Base-by-base conservation (phyloP, 1,140 invertebrate genomes). In the Thaumetopoea pityocampa region DNA sequence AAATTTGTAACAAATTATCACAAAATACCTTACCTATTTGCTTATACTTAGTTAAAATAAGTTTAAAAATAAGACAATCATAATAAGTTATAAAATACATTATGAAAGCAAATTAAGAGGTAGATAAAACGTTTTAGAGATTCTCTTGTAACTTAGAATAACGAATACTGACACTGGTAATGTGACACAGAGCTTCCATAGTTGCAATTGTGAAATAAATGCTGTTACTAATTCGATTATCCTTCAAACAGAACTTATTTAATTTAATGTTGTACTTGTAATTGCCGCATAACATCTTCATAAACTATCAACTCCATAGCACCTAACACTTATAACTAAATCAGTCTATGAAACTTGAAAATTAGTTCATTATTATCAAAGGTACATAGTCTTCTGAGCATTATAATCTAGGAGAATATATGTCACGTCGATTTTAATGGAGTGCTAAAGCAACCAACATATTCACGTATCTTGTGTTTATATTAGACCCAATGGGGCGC, bases 111-210 rank as follows among this genome's bases (percentile, higher is more conserved):
- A 67, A 64, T 50, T 69, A 59, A 80, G 79, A 83, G 79, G 79
- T 80, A 83, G 76, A 79, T 80, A 70, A 69, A 61, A 58, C 56
- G n/a, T n/a, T n/a, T 68, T 49, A 74, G 76, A 83, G 76, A 83
- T 83, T 83, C 72, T 60, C 59, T 67, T 47, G 61, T 58, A 62
- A 66, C 60, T 69, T 64, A 73, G 27, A 67, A 66, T 67, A 78
- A 67, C 57, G 48, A 82, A 83, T 83, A 83, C 79, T 83, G 79
- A 67, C 67, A 62, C 53, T 62, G 74, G 74, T 72, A 81, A 72
- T 78, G 45, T 34, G 23, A 38, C 10, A n/a, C 26, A 23, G n/a
- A 28, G 23, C 10, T 20, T 38, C 8, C 9, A 43, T 11, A 33
- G 28, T 7, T 28, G 23, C 18, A 38, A 38, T 2, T 2, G 12